A percentile compares a stretch with the other conserved stretches of the same genome.
These are phyloP conservation scores for Dione juno DNA, from an alignment of 2,888 invertebrate species.

Conservation along the genomic window DNA sequence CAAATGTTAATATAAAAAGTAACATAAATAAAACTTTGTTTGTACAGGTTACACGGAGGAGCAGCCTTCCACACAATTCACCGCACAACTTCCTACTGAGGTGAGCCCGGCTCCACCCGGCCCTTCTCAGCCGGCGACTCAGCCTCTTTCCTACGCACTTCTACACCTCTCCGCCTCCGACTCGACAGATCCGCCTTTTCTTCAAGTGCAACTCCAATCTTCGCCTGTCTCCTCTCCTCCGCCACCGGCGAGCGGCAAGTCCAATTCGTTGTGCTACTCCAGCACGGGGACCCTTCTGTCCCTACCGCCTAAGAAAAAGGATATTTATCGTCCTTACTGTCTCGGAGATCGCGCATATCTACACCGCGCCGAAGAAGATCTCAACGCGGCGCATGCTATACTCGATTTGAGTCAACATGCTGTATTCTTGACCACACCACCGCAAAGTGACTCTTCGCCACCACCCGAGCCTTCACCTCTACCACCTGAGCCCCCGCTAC, in stretches of 20 bases:
- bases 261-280: conserved; percentile 92
- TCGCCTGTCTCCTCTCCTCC: conserved; percentile 79
- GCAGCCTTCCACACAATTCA: conserved; percentile 89
- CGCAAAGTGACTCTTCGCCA: conserved; percentile 59
- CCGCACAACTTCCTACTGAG: conserved; percentile 89
- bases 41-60: conserved; percentile 90
- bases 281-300: conserved; percentile 93
- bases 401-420: conserved; percentile 94
- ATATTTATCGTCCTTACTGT: conserved; percentile 95
- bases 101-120: conserved; percentile 85
- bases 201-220: conserved; percentile 78
- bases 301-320: conserved; percentile 94
- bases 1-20: neutral
- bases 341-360: conserved; percentile 86
- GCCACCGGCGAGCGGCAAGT: conserved; percentile 86
- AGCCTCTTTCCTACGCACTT: conserved; percentile 79
- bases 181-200: conserved; percentile 70
- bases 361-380: conserved; percentile 89
- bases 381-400: conserved; percentile 94
- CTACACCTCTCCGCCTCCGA: conserved; percentile 76
- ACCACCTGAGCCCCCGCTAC: conserved; percentile 50
- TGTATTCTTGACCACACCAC: conserved; percentile 86
- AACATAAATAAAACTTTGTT: conserved; percentile 48
- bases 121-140: conserved; percentile 69
- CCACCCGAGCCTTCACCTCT: conserved; percentile 54